These are phyloP conservation scores for Anorthoa munda DNA, from an alignment of 2,888 invertebrate species.

Conservation along the genomic window DNA sequence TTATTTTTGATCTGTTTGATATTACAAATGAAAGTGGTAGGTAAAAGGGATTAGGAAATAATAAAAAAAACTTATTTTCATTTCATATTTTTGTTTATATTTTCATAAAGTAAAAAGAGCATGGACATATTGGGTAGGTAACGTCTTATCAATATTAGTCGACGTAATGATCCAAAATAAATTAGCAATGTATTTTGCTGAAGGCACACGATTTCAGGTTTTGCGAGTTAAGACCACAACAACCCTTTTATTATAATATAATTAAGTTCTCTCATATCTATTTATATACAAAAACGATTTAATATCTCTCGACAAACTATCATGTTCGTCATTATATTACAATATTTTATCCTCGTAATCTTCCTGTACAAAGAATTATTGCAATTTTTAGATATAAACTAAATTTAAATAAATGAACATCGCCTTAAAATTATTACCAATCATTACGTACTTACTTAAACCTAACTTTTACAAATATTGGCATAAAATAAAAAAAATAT, in stretches of 20 bases:
- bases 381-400: constrained; percentile 64
- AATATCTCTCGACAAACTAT: constrained; percentile 65
- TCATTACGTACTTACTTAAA: constrained; percentile 71
- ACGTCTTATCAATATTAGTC: constrained; percentile 65
- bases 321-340: constrained; percentile 65
- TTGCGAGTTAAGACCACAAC: constrained; percentile 64
- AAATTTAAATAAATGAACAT: constrained; percentile 67
- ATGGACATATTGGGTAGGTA: constrained; percentile 71
- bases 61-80: constrained; percentile 54
- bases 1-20: too few species aligned
- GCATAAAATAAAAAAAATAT: constrained; percentile 78
- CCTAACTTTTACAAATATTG: constrained; percentile 74
- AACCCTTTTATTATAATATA: constrained; percentile 64
- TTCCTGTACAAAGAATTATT: constrained; percentile 73
- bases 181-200: constrained; percentile 70
- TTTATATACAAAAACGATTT: constrained; percentile 70
- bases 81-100: constrained; percentile 70
- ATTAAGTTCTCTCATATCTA: constrained; percentile 66
- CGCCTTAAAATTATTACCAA: constrained; percentile 67
- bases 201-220: constrained; percentile 75
- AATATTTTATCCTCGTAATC: constrained; percentile 63
- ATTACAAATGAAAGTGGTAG: not conserved
- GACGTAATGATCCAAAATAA: constrained; percentile 68
- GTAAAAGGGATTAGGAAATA: not conserved
- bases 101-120: constrained; percentile 74